Evolutionary conservation across 2,797 vertebrate species (phyloP), one percentile per base, ranked within the genome.

Genomic region (Peromyscus aztecus): DNA sequence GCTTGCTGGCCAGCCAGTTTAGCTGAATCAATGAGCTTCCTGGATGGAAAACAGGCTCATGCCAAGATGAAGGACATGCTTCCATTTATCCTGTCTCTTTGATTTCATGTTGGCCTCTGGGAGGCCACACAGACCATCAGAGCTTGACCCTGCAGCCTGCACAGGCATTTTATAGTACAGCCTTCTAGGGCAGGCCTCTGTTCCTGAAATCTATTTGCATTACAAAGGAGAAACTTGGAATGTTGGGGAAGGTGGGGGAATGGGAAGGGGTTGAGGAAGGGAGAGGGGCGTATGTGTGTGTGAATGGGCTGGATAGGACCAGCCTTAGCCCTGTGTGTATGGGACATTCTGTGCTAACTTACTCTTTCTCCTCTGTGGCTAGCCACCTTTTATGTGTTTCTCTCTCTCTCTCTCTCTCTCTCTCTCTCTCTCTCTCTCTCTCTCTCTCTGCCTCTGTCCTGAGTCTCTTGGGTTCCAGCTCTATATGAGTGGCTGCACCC

Each of bases 91-190:
- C 95, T 93, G 43, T 0, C 78, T 85, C 77, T 96, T 93, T 91
- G 90, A 97, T 95, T 98, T 95, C 57, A 12, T 61, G 94, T 86
- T 1, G 94, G 96, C 90, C 96, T 94, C 82, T 86, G 86, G 95
- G 67, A 97, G 93, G 75, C 90, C 87, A 65, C 12, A 4, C 52
- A 43, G 65, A 1, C 3, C 69, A 90, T 82, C 55, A 0, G 31
- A 49, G 63, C 2, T 6, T 69, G 17, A 31, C 94, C 95, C 63
- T 83, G 87, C 87, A 49, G 78, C 40, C 83, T 86, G 77, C 2
- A 49, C 83, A 91, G 90, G 76, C 89, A 91, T 83, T 63, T 63
- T 82, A 55, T 55, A 84, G 34, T 0, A 3, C 76, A 34, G 89
- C 40, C 81, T 80, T 96, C 81, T 65, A 82, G 83, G 75, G 88